phyloP scores from a whole-genome alignment of 2,888 invertebrate genomes.

The Muscina levida region DNA sequence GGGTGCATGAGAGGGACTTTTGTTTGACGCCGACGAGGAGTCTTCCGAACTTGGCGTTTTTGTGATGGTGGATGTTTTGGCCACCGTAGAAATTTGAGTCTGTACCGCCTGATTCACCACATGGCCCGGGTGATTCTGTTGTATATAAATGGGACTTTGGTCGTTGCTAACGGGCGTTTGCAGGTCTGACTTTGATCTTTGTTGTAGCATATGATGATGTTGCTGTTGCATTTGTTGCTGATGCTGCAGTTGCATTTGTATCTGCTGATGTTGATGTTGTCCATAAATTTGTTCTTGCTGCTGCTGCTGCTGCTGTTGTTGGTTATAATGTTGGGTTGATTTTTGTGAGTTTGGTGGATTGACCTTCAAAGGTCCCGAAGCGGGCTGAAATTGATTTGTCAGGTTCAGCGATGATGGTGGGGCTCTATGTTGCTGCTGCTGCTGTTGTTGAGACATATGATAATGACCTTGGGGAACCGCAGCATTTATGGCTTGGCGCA shows the following conservation, averaged over 20 bases:
- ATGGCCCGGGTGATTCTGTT: conserved; percentile 80
- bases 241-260: conserved; percentile 78
- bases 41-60: conserved; percentile 77
- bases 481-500: conserved; percentile 83
- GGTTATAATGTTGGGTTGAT: conserved; percentile 69
- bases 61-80: conserved; percentile 71
- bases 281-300: conserved; percentile 71
- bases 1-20: conserved; percentile 76
- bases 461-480: conserved; percentile 81
- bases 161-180: conserved; percentile 77
- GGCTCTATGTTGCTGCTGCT: conserved; percentile 75
- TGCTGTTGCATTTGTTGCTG: conserved; percentile 75
- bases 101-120: conserved; percentile 80
- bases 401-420: conserved; percentile 79
- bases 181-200: conserved; percentile 71
- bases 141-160: conserved; percentile 79
- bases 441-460: conserved; percentile 78
- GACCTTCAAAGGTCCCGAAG: conserved; percentile 77
- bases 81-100: conserved; percentile 77
- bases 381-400: conserved; percentile 78
- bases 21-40: conserved; percentile 70
- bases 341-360: conserved; percentile 70
- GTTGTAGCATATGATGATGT: conserved; percentile 74
- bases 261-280: conserved; percentile 77
- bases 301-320: conserved; percentile 71